Evolutionary conservation across 1,140 invertebrate genomes (phyloP), one percentile per base, ranked within the genome.

Genomic region (Cyclina sinensis): DNA sequence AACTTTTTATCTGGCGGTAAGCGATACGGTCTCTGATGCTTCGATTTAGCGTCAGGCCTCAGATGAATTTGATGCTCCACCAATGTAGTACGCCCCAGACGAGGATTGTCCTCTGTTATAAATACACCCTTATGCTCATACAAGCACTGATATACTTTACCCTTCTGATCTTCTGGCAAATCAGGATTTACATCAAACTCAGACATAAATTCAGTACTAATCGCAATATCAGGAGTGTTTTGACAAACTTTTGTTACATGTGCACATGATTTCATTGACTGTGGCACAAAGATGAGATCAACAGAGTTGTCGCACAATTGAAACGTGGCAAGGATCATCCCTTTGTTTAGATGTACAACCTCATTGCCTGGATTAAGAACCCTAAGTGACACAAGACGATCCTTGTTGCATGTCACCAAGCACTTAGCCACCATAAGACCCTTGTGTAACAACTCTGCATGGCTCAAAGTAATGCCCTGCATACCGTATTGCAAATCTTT

Each of bases 11-110:
- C 84, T 39, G 84, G 84, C 0, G 84, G 30, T 3, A 86, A 32
- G 7, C 73, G 24, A 43, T 86, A 86, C 62, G 84, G 84, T 9
- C 84, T 32, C 37, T 86, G 84, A 65, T 86, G 65, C 30, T 86
- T 86, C 0, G 84, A 78, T 7, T 12, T 24, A 14, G 84, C 54
- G 30, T 86, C 70, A 35, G 51, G 54, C 59, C 79, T 86, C 32
- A 86, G n/a, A n/a, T n/a, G 43, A 24, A 86, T 86, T 65, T 14
- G 0, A 79, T 78, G 70, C 37, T 86, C 57, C 0, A 86, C 84
- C 27, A 78, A 24, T 35, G 30, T 37, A 27, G 84, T 65, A 24
- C 37, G 32, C 27, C 84, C 84, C n/a, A 86, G 14, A 59, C 51
- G 51, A 24, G 43, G 43, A 46, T 46, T 46, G 16, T 46, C 43